Base-by-base conservation (phyloP, 2,113 vertebrate species). In the Limnothrissa miodon region DNA sequence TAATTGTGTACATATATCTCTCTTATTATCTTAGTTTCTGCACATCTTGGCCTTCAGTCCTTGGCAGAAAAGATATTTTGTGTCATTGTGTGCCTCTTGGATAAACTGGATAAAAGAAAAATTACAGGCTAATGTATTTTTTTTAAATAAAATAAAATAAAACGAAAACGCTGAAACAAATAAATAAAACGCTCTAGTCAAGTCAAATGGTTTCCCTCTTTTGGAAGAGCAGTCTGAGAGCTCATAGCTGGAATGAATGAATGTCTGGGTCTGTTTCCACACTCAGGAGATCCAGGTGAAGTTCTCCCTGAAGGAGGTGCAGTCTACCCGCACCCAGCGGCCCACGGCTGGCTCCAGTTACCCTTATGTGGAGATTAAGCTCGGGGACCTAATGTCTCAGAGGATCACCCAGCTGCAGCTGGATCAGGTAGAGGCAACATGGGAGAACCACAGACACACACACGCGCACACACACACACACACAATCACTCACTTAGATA, bases 401-500 rank as follows among this genome's bases (percentile, higher is more conserved):
- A 91, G 93, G 29, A 93, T 97, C 90, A 96, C 95, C 74, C 98
- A 99, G 90, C 95, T 99, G 78, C 98, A 99, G 87, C 94, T 99
- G 70, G 97, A 99, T 84, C 98, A 99, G 96, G 98, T 99, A 29
- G 9, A 66, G 87, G 59, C n/a, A 23, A 21, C 25, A 46, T 39
- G 51, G 21, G 51, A 23, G 51, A 56, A 4, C 4, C 17, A 53
- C 15, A 53, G 17, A 21, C 2, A 53, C 17, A 53, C 17, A 53
- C 17, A 56, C 21, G 23, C 4, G 21, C 51, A 56, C 51, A 56
- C 51, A 56, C 51, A 56, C 51, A 56, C 51, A 66, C 25, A 66
- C n/a, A 33, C 59, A 66, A 9, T 33, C 59, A 33, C 59, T 29
- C 59, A 66, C 59, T 29, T 25, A 66, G n/a, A 33, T 8, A 66